Conservation (phyloP, 2,113 vertebrate genomes). For the Rattus norvegicus region GRCr8 NC_086036.1:83834501-83835000, state of each 20-base stretch:
- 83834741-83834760: not conserved
- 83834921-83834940: not conserved
- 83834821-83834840: not conserved
- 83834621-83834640: not conserved
- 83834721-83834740: not conserved
- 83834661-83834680: not conserved
- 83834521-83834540: not conserved
- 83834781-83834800: not conserved
- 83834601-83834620: not conserved
- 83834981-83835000: not conserved
- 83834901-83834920: not conserved
- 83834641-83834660: not conserved
- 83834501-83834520: not conserved
- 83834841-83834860: no score
- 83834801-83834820: not conserved
- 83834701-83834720: not conserved
- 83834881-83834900: not conserved
- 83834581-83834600: not conserved
- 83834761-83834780: no score
- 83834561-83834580: not conserved
- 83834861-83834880: not conserved
- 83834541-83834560: not conserved
- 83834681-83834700: not conserved
- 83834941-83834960: not conserved
- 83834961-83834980: not conserved